A percentile compares a stretch with the other conserved stretches of the same genome.
These are phyloP conservation scores for Myioborus melanocephalus DNA, from an alignment of 2,797 vertebrate genomes.

Conservation along the genomic window DNA sequence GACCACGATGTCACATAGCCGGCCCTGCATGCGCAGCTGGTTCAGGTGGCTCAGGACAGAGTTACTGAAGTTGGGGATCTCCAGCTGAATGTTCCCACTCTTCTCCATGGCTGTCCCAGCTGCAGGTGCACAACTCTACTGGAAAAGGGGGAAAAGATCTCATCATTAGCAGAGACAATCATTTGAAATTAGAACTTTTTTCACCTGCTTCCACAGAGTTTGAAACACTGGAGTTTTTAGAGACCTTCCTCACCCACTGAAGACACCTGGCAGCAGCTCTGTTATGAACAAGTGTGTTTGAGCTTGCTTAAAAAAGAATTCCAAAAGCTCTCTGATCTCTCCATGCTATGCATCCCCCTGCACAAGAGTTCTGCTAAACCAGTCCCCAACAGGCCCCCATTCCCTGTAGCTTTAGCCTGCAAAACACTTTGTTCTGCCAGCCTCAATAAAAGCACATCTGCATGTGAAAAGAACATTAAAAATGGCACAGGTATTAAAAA, in stretches of 20 bases:
- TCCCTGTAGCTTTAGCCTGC: not conserved
- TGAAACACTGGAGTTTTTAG: not conserved
- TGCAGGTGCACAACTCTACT: constrained; percentile 60
- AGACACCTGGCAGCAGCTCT: not conserved
- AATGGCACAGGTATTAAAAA: constrained; percentile 47
- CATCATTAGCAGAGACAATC: not conserved
- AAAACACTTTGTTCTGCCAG: not conserved
- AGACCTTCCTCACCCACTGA: not conserved
- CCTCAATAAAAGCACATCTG: constrained; percentile 12
- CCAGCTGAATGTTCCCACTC: constrained; percentile 92
- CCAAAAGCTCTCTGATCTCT: not conserved
- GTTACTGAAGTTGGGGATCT: constrained; percentile 98
- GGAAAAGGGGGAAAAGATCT: not conserved
- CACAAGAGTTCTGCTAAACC: not conserved
- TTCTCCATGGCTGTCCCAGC: constrained; percentile 87
- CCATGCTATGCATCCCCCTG: not conserved
- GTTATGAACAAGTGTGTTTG: accelerated
- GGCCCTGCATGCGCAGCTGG: constrained; percentile 94
- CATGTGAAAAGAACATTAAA: constrained; percentile 23
- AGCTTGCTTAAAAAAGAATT: not conserved
- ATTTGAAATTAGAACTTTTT: not conserved
- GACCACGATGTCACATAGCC: constrained; percentile 96
- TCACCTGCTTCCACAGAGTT: not conserved
- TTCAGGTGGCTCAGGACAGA: constrained; percentile 95
- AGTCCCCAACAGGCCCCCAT: not conserved